Evolutionary conservation across 2,113 vertebrate genomes (phyloP), one percentile per base, ranked within the genome.

Genomic region (Notarius quadriscutis): DNA sequence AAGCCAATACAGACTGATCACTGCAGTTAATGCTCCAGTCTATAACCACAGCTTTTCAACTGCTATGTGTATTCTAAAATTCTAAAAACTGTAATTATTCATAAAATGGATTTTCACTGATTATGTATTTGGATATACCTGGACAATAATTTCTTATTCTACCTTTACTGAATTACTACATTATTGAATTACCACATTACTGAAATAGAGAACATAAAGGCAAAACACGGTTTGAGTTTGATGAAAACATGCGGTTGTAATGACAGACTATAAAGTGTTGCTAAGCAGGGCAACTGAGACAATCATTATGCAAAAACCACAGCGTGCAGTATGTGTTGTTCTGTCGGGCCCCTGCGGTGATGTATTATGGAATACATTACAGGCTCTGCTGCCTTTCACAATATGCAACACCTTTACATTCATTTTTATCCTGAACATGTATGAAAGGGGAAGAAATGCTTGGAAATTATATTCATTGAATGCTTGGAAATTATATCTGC

Each of bases 231-330:
- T 60, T 51, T 83, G 65, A 20, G 18, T 86, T 69, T 85, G 57
- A 60, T 63, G 62, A 83, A 71, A 82, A 53, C 20, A 83, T 48
- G 27, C 14, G 27, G 79, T 27, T 62, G 30, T 62, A 81, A 62
- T 81, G 34, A 62, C 55, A 60, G 27, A 81, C 85, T 88, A 90
- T 87, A 87, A 86, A 87, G 89, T 86, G 83, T 88, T 89, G 87
- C 81, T 63, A 84, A 83, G 84, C 82, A 88, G 71, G 34, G 55
- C 86, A 87, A 75, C 75, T 79, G 62, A 89, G 57, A 55, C 63
- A 81, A 69, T 80, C 84, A 90, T 69, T 83, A 79, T 89, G 86
- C 77, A 86, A 67, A 82, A 78, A 72, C 72, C 63, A 75, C 62
- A 25, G 58, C 84, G 89, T 83, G 79, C 67, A 87, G 81, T 86